Conservation (phyloP, 1,140 invertebrate species). For the Brachionus paranguensis region DNA sequence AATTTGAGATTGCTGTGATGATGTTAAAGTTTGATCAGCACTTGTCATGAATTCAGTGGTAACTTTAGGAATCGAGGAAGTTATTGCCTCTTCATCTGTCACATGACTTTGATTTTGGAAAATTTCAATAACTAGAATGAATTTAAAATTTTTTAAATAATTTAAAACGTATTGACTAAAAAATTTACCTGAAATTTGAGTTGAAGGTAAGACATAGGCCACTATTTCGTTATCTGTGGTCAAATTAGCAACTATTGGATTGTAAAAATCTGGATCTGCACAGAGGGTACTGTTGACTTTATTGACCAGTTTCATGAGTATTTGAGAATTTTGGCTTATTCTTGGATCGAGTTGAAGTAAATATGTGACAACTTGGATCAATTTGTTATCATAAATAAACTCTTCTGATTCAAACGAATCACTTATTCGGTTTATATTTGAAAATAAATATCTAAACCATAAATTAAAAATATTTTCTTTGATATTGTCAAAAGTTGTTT, state of each 20-base stretch:
- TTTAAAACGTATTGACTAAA: neutral
- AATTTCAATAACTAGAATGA: neutral
- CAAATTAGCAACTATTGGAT: neutral
- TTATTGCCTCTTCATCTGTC: neutral
- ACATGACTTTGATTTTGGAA: neutral
- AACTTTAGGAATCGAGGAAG: neutral
- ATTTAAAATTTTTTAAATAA: neutral
- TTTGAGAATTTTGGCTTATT: constrained; percentile 38
- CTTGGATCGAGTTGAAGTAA: constrained; percentile 5
- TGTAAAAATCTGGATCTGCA: neutral
- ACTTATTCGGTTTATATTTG: neutral
- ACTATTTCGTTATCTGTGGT: neutral
- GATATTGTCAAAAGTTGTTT: neutral
- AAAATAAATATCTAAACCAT: constrained; percentile 22
- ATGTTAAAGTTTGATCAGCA: neutral
- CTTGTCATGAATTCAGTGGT: neutral
- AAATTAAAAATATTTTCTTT: neutral
- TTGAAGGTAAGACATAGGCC: neutral
- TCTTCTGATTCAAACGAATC: neutral
- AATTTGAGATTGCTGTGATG: neutral
- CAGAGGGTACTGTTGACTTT: neutral
- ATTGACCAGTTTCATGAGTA: constrained; percentile 7
- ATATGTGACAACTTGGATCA: neutral
- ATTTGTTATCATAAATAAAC: neutral
- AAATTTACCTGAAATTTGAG: neutral